Evolutionary conservation across 2,888 invertebrate species (phyloP), one percentile per base, ranked within the genome.

Genomic region (Artemia sinica): DNA sequence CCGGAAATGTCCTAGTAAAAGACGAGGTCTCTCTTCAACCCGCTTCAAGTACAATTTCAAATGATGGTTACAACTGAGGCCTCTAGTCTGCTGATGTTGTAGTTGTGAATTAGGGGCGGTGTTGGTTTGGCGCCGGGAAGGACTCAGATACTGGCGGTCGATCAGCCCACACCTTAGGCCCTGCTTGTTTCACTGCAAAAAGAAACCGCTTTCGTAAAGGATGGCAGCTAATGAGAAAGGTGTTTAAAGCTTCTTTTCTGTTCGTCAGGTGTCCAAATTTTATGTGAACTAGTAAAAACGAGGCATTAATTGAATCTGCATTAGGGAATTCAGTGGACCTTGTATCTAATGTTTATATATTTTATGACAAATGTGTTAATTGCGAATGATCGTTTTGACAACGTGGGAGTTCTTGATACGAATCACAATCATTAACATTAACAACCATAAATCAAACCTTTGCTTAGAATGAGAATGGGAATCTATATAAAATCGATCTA

Each of bases 91-190:
- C 28, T 58, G 58, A 58, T 58, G 58, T 58, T 58, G 58, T 58
- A 58, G 58, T 58, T 58, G 8, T 18, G 58, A 18, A 18, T 18
- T 58, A 18, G 58, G 58, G 58, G 58, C 58, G 58, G n/a, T 14
- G n/a, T 18, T 58, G 8, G 14, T 58, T 58, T 58, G 58, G 58
- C 58, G 58, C 58, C 58, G 18, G 58, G 18, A 18, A 58, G n/a
- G 58, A 58, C 58, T 58, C 58, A 18, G 58, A 14, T 58, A n/a
- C 58, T 58, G 58, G 58, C 58, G 58, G 58, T n/a, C 58, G 58
- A 58, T 14, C 58, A 58, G 58, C 58, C 58, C 58, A 58, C 58
- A 58, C 58, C 58, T 58, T 8, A 58, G 58, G 58, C 58, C 18
- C 18, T 58, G 18, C 14, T 10, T 58, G 58, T 10, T 58, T 8